Evolutionary conservation across 2,888 invertebrate species (phyloP), one percentile per base, ranked within the genome.

Genomic region (Xiphydria camelus): DNA sequence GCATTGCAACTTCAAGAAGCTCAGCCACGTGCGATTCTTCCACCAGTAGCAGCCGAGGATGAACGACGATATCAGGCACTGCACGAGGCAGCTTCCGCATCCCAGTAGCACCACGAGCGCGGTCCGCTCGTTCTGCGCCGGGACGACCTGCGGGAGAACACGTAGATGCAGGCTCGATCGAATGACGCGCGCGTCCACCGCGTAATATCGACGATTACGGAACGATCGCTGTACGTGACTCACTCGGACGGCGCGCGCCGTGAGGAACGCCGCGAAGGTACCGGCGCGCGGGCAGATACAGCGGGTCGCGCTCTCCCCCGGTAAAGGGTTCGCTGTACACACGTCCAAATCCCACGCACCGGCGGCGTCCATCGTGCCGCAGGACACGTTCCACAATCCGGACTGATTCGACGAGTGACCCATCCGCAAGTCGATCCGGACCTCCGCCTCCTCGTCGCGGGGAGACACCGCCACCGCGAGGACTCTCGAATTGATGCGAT

Each of bases 1-100:
- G 64, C 85, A 86, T 66, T 87, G 87, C 58, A 86, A 77, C 73
- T 87, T 86, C 36, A 87, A 76, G 70, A 84, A 84, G 52, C 83
- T 80, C 25, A 85, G 72, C 65, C 83, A 84, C 46, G 79, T 80
- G 26, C 77, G 76, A 53, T 77, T 76, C 35, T 76, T 73, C 57
- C 78, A 73, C 78, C 80, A 80, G 53, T 79, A 78, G 5, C 77
- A 73, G 5, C 77, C 67, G 29, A 82, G 70, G 42, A 82, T 73
- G 31, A 79, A 58, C 9, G 78, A 75, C 3, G 81, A 75, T 15
- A 81, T 53, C 1, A 78, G 54, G 17, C 80, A 77, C 41, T 82
- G 77, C 7, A 80, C 61, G 7, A 81, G 74, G 56, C 82, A 81
- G 47, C 79, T 73, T 7, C 77, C 74, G 55, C 82, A 82, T 10